phyloP scores from a whole-genome alignment of 2,797 vertebrate species.

The Sylvia borin region DNA sequence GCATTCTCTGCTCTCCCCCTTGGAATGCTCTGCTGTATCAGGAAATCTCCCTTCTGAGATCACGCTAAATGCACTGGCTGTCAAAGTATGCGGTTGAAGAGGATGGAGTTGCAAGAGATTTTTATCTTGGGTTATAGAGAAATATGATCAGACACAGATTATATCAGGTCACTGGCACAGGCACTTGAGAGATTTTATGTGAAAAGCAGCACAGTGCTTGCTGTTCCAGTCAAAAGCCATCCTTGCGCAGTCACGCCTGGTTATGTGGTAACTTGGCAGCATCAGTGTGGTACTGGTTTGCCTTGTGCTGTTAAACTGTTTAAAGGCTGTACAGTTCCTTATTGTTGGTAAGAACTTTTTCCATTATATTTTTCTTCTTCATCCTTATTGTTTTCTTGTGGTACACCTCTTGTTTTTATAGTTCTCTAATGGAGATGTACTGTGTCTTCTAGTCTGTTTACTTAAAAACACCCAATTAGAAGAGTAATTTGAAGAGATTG shows the following conservation, averaged over 20 bases:
- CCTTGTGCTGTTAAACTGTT: not conserved
- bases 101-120: not conserved
- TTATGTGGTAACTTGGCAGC: not conserved
- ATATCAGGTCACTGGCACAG: not conserved
- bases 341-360: slow-evolving; percentile 2
- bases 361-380: not conserved
- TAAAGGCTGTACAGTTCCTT: not conserved
- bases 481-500: slow-evolving; percentile 62
- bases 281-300: not conserved
- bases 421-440: slow-evolving; percentile 48
- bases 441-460: slow-evolving; percentile 48
- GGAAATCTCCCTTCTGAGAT: not conserved
- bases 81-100: not conserved
- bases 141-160: not conserved
- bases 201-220: not conserved
- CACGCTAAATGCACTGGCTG: not conserved
- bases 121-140: not conserved
- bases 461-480: slow-evolving; percentile 71
- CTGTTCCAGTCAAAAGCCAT: not conserved
- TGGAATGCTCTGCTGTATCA: not conserved
- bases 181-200: not conserved
- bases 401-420: slow-evolving; percentile 54
- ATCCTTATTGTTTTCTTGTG: slow-evolving; percentile 38
- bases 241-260: not conserved
- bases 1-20: not conserved